Conservation (phyloP, 1,140 invertebrate species). For the Drosophila nigromelanica region DNA sequence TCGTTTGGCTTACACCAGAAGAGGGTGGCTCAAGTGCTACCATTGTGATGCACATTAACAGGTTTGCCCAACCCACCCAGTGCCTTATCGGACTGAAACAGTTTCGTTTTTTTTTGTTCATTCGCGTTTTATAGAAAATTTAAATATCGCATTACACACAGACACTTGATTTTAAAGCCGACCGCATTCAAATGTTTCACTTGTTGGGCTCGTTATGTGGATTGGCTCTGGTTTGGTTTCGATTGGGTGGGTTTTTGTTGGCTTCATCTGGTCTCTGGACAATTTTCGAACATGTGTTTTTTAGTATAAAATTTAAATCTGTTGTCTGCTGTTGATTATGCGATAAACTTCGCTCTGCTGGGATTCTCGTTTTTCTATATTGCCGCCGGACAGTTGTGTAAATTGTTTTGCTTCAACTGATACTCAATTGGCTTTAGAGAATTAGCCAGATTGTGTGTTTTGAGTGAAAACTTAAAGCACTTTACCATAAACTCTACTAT, state of each 20-base stretch:
- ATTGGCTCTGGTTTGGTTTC: neutral
- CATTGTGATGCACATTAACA: slow-evolving; percentile 77
- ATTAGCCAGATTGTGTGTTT: slow-evolving; percentile 16
- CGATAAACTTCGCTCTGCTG: slow-evolving; percentile 56
- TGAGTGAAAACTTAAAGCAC: neutral
- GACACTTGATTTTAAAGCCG: slow-evolving; percentile 74
- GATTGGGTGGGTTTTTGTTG: slow-evolving; percentile 5
- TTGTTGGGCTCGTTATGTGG: slow-evolving; percentile 40
- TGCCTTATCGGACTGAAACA: slow-evolving; percentile 39
- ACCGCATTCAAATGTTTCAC: slow-evolving; percentile 73
- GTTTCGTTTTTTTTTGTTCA: slow-evolving; percentile 21
- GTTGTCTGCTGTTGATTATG: slow-evolving; percentile 66
- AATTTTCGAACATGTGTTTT: slow-evolving; percentile 77
- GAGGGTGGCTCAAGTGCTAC: slow-evolving; percentile 63
- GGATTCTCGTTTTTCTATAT: slow-evolving; percentile 28
- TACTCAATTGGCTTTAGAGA: slow-evolving; percentile 17
- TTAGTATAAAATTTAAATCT: slow-evolving; percentile 72
- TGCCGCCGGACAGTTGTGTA: slow-evolving; percentile 65
- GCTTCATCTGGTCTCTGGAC: slow-evolving; percentile 53
- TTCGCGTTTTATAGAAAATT: slow-evolving; percentile 50
- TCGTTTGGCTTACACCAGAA: slow-evolving; percentile 40
- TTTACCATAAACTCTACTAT: slow-evolving; percentile 1
- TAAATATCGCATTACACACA: slow-evolving; percentile 80
- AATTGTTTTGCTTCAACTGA: slow-evolving; percentile 59
- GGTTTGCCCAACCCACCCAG: slow-evolving; percentile 61